phyloP scores from a whole-genome alignment of 1,140 invertebrate species.

The Dendrolimus punctatus region DNA sequence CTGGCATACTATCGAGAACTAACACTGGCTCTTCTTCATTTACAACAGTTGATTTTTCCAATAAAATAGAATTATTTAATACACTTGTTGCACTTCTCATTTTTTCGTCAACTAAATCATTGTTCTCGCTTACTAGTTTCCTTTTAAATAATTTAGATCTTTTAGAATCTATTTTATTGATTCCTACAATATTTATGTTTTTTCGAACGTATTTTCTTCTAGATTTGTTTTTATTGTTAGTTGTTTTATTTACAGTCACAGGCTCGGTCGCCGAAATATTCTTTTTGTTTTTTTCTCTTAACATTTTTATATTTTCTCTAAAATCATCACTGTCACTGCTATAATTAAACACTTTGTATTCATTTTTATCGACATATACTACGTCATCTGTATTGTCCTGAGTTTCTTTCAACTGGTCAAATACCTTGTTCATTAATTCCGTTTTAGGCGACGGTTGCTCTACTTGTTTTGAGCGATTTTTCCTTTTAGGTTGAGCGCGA shows the following conservation, averaged over 20 bases:
- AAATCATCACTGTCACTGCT: slow-evolving; percentile 44
- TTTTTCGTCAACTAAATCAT: slow-evolving; percentile 34
- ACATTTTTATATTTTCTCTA: too few species aligned
- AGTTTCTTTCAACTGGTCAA: slow-evolving; percentile 39
- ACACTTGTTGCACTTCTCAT: slow-evolving; percentile 32
- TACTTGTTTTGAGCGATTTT: slow-evolving; percentile 6
- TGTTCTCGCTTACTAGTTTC: slow-evolving; percentile 12
- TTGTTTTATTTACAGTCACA: background rate
- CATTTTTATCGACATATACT: slow-evolving; percentile 23
- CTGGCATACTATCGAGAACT: slow-evolving; percentile 13
- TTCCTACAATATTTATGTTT: slow-evolving; percentile 8
- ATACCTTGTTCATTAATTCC: slow-evolving; percentile 33
- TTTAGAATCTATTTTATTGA: slow-evolving; percentile 8
- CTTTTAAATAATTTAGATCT: slow-evolving; percentile 10
- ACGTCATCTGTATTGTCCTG: slow-evolving; percentile 24
- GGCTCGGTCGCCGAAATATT: too few species aligned
- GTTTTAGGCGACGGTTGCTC: slow-evolving; percentile 27
- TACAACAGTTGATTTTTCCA: slow-evolving; percentile 12
- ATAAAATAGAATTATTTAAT: slow-evolving; percentile 35
- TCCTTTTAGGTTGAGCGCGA: slow-evolving; percentile 20
- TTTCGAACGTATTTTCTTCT: slow-evolving; percentile 14
- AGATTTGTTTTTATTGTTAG: slow-evolving; percentile 18
- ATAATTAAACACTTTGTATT: slow-evolving; percentile 37
- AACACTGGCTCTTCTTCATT: slow-evolving; percentile 16
- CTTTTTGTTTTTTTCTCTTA: too few species aligned